These are phyloP conservation scores for Dissostichus mawsoni DNA, from an alignment of 2,113 vertebrate genomes.

Conservation along the genomic window DNA sequence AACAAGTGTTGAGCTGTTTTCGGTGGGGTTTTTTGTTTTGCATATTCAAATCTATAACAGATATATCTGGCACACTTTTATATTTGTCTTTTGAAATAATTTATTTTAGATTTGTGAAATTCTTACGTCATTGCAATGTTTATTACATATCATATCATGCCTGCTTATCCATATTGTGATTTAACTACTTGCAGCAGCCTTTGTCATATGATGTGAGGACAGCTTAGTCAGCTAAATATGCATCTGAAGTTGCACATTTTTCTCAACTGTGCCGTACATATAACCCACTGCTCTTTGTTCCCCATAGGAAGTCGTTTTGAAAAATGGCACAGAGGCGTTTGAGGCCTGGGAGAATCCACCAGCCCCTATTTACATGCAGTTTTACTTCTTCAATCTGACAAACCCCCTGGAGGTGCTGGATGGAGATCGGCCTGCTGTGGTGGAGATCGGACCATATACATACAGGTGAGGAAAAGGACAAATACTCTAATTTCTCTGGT, in stretches of 20 bases:
- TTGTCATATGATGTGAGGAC: constrained; percentile 41
- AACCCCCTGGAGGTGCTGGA: constrained; percentile 91
- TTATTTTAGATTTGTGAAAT: not conserved
- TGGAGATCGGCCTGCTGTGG: constrained; percentile 87
- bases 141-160: not conserved
- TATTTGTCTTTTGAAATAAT: too few relatives aligned
- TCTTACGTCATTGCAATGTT: not conserved
- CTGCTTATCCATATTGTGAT: not conserved
- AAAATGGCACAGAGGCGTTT: constrained; percentile 90
- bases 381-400: constrained; percentile 96
- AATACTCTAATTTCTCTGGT: not conserved
- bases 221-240: constrained; percentile 13
- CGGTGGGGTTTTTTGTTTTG: not conserved
- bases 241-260: constrained; percentile 6
- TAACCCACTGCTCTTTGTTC: constrained; percentile 53
- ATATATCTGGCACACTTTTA: not conserved
- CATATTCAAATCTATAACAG: not conserved
- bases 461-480: constrained; percentile 87
- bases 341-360: constrained; percentile 91
- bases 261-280: not conserved
- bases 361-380: constrained; percentile 93
- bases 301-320: constrained; percentile 87
- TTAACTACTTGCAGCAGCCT: not conserved
- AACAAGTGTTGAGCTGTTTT: not conserved
- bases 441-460: constrained; percentile 93